These are phyloP conservation scores for Turritopsis rubra DNA, from an alignment of 30 jellyfish, hydroid and myxozoan species.

Conservation along the genomic window DNA sequence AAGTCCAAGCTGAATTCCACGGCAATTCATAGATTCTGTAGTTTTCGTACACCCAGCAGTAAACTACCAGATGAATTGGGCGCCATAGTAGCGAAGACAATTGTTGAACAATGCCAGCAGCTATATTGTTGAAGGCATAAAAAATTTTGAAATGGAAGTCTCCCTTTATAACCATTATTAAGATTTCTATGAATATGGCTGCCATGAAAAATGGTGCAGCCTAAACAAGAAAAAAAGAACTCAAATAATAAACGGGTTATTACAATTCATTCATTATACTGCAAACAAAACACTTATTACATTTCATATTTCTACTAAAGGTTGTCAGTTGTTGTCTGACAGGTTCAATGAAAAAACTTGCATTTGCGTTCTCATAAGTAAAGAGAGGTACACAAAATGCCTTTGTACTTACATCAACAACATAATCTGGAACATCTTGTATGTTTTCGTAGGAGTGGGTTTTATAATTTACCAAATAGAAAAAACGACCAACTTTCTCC, in stretches of 20 bases:
- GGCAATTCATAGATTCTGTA: conserved; percentile 51
- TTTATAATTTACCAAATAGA: conserved; percentile 57
- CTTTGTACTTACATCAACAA: conserved; percentile 51
- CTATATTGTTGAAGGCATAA: conserved; percentile 51
- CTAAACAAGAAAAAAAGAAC: conserved; percentile 16
- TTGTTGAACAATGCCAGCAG: conserved; percentile 61
- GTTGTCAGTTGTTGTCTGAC: too few relatives aligned
- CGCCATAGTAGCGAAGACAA: conserved; percentile 27
- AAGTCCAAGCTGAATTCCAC: conserved; percentile 76
- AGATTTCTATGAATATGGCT: conserved; percentile 47
- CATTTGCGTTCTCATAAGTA: too few relatives aligned
- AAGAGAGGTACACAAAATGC: background rate
- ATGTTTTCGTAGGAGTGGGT: conserved; percentile 38
- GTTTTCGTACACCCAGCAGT: conserved; percentile 41
- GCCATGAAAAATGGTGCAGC: conserved; percentile 62
- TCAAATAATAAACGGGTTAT: background rate
- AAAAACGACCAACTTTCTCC: conserved; percentile 43
- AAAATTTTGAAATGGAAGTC: conserved; percentile 34
- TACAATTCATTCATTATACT: background rate
- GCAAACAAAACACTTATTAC: background rate
- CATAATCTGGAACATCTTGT: conserved; percentile 64
- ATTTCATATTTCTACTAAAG: too few relatives aligned
- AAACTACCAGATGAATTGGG: conserved; percentile 33
- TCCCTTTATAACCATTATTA: conserved; percentile 42
- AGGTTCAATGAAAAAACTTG: background rate